phyloP scores from a whole-genome alignment of 2,888 invertebrate genomes.

The Plemyria rubiginata region DNA sequence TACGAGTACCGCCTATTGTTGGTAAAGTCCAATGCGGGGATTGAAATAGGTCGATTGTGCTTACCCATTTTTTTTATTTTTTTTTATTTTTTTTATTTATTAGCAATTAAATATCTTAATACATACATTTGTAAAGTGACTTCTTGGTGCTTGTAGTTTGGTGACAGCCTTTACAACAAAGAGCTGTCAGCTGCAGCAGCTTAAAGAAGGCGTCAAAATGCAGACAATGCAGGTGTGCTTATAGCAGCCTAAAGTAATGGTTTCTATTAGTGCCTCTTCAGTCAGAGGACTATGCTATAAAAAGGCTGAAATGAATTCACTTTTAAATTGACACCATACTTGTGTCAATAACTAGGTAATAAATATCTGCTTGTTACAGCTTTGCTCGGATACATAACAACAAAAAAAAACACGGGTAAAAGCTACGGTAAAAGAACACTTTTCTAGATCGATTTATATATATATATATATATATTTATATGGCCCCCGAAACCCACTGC shows the following conservation, averaged over 20 bases:
- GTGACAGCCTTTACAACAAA: conserved; percentile 22
- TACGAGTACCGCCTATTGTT: conserved; percentile 42
- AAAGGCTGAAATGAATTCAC: conserved; percentile 58
- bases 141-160: conserved; percentile 5
- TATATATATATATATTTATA: too few relatives aligned
- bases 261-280: conserved; percentile 57
- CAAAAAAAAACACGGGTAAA: too few relatives aligned
- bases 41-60: conserved; percentile 33
- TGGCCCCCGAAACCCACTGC: too few relatives aligned
- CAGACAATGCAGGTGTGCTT: conserved; percentile 60
- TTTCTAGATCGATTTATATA: too few relatives aligned
- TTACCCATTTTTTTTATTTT: too few relatives aligned
- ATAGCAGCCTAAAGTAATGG: conserved; percentile 48
- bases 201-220: conserved; percentile 49
- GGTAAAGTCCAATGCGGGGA: conserved; percentile 29
- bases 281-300: conserved; percentile 61
- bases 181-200: conserved; percentile 42
- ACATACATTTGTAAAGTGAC: conserved; percentile 18
- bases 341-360: too few relatives aligned
- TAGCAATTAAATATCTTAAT: too few relatives aligned
- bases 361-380: too few relatives aligned
- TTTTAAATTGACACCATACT: too few relatives aligned
- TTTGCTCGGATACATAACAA: too few relatives aligned
- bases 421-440: too few relatives aligned
- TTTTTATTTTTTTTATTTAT: too few relatives aligned